These are phyloP conservation scores for Arvicola amphibius DNA, from an alignment of 2,797 vertebrate species.

Conservation along the genomic window DNA sequence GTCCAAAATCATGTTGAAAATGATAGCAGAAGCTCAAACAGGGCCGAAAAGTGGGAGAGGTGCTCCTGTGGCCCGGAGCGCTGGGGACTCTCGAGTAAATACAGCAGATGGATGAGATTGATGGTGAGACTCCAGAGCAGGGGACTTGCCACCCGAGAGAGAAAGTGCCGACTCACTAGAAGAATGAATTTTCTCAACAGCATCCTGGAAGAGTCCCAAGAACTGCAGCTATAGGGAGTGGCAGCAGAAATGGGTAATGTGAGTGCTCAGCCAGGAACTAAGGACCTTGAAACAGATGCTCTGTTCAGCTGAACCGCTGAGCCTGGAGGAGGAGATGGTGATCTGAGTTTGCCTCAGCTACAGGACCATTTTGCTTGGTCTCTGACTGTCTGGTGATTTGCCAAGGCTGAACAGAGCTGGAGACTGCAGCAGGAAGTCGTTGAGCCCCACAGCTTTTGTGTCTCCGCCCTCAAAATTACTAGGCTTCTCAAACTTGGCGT, in stretches of 20 bases:
- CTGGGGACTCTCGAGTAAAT: not conserved
- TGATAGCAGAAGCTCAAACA: not conserved
- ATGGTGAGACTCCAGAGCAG: not conserved
- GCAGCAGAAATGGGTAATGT: not conserved
- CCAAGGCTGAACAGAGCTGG: not conserved
- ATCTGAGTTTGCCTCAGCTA: not conserved
- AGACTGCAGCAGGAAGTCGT: not conserved
- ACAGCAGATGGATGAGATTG: constrained; percentile 21
- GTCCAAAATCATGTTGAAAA: constrained; percentile 21
- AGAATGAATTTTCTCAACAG: constrained; percentile 53
- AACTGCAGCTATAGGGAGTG: constrained; percentile 31
- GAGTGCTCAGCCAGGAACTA: not conserved
- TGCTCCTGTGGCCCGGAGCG: not conserved
- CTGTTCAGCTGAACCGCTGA: not conserved
- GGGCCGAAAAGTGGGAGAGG: constrained; percentile 40
- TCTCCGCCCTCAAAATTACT: not conserved
- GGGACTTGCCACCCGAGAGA: not conserved
- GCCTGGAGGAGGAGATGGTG: not conserved
- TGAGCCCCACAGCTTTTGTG: not conserved
- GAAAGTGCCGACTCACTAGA: not conserved
- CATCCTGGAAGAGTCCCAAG: constrained; percentile 56
- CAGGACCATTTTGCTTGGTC: not conserved
- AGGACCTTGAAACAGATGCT: constrained; percentile 27
- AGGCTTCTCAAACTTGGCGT: not conserved
- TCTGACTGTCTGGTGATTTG: not conserved